Evolutionary conservation across 1,140 invertebrate species (phyloP), one percentile per base, ranked within the genome.

Genomic region (Zelostemma sp.): DNA sequence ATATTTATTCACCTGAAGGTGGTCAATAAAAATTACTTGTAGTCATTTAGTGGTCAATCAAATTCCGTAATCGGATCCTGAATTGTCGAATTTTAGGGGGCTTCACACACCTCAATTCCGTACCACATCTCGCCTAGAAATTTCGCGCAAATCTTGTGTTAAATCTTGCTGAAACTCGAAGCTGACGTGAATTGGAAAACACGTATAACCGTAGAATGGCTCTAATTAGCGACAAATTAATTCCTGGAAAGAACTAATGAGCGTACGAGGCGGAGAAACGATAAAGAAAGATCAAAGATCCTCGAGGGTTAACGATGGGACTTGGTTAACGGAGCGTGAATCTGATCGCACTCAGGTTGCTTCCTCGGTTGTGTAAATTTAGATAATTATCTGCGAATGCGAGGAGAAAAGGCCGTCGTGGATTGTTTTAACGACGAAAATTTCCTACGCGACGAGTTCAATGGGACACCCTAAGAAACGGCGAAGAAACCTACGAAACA

Each of bases 341-440:
- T 18, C 53, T 62, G 12, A 40, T 33, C 17, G 64, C 61, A 65
- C 61, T 72, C 62, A 72, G 65, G 65, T 72, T 65, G 64, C 67
- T 68, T 72, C 65, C 58, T 62, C 57, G 54, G 59, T 68, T 61
- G 70, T 68, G 70, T 65, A 72, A 68, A 72, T 72, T 72, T 54
- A 40, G 68, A 62, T 72, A 68, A 72, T 72, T 72, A 68, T 72
- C 70, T 62, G 58, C 61, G 61, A 72, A 65, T 68, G 62, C 61
- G 53, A 68, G 64, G 53, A 67, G 69, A 72, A 65, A 68, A 72
- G 62, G 61, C 70, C 58, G 68, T 72, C 68, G 57, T 60, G 60
- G 56, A 66, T 68, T 65, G 65, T 72, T 68, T 72, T 72, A 65
- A 72, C 61, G 70, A 68, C 57, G 43, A 28, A 6, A 41, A 6